phyloP scores from a whole-genome alignment of 2,888 invertebrate genomes.

The Euplagia quadripunctaria region DNA sequence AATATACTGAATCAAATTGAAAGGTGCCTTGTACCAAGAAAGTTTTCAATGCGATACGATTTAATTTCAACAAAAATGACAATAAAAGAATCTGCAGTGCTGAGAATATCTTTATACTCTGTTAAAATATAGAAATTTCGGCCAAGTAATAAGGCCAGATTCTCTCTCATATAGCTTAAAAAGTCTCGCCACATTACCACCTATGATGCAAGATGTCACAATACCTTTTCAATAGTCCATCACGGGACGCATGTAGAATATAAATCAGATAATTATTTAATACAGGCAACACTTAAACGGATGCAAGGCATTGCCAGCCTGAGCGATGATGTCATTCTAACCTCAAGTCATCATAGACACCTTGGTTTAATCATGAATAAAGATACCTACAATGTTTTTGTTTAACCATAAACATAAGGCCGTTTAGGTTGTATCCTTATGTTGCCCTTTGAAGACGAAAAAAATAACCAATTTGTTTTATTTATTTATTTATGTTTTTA shows the following conservation, averaged over 20 bases:
- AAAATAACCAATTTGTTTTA: not conserved
- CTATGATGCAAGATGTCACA: slow-evolving; percentile 1
- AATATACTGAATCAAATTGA: no score
- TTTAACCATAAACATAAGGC: slow-evolving; percentile 5
- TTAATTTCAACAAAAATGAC: no score
- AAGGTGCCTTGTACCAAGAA: no score
- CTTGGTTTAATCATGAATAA: slow-evolving; percentile 27
- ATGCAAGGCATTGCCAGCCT: slow-evolving; percentile 45
- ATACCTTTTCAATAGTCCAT: slow-evolving; percentile 10
- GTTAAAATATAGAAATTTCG: no score
- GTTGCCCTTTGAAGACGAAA: slow-evolving; percentile 7
- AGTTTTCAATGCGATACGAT: no score
- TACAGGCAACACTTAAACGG: slow-evolving; percentile 52
- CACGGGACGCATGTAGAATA: slow-evolving; percentile 14
- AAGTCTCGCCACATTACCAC: not conserved
- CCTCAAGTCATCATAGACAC: slow-evolving; percentile 31
- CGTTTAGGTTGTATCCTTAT: slow-evolving; percentile 18
- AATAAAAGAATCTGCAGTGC: no score
- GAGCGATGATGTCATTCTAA: slow-evolving; percentile 49
- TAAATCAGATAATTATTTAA: slow-evolving; percentile 20
- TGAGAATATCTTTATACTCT: no score
- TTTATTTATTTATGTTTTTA: no score
- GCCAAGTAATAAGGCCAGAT: not conserved
- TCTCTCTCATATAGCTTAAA: not conserved
- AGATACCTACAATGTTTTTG: slow-evolving; percentile 17